These are phyloP conservation scores for Digitonthophagus gazella DNA, from an alignment of 2,888 invertebrate genomes.

Conservation along the genomic window DNA sequence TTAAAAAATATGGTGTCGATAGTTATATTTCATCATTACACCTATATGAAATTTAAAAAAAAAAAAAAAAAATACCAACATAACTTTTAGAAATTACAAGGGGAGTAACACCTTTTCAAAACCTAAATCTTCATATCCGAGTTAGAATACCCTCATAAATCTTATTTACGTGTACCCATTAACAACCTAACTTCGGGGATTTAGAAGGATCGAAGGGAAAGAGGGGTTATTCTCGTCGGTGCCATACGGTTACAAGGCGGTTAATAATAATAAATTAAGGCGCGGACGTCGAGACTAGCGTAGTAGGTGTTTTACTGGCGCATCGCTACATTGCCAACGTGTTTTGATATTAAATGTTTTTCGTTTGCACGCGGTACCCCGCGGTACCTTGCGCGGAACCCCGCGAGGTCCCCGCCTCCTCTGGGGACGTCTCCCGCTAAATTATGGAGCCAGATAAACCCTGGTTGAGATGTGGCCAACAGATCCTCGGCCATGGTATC, in stretches of 20 bases:
- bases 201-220: background rate
- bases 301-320: slow-evolving; percentile 46
- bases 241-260: slow-evolving; percentile 29
- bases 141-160: background rate
- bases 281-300: slow-evolving; percentile 32
- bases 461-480: slow-evolving; percentile 49
- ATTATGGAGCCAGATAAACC: slow-evolving; percentile 48
- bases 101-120: too few relatives aligned
- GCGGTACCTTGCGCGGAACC: slow-evolving; percentile 48
- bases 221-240: slow-evolving; percentile 19
- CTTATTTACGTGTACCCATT: too few relatives aligned
- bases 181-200: too few relatives aligned
- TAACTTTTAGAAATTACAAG: too few relatives aligned
- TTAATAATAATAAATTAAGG: slow-evolving; percentile 34
- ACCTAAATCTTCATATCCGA: too few relatives aligned
- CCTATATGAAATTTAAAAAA: too few relatives aligned
- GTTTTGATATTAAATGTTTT: slow-evolving; percentile 46
- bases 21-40: too few relatives aligned
- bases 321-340: slow-evolving; percentile 46
- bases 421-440: slow-evolving; percentile 29
- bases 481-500: slow-evolving; percentile 50
- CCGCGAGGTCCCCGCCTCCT: slow-evolving; percentile 39
- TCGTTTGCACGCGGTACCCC: slow-evolving; percentile 36
- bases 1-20: too few relatives aligned
- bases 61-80: too few relatives aligned